Evolutionary conservation across 1,140 invertebrate species (phyloP).

Genomic region (Nymphalis io): DNA sequence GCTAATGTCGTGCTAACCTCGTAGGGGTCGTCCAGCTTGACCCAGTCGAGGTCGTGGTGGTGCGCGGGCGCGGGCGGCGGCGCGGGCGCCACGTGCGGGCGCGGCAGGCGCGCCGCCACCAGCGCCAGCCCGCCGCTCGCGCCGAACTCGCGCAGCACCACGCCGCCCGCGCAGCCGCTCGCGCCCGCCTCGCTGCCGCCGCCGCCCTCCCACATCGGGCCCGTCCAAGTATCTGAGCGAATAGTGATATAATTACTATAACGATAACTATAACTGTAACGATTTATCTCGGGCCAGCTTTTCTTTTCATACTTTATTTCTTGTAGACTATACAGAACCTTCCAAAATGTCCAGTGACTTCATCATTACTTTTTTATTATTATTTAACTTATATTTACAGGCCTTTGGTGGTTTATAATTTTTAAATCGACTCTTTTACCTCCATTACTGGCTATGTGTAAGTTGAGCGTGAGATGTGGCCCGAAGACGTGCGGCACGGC

Average conservation of each 20-base stretch:
- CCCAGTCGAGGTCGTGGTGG: constrained; percentile 84
- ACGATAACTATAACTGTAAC: no score
- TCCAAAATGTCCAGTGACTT: no score
- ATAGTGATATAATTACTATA: no score
- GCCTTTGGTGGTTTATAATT: no score
- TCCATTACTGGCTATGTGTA: constrained; percentile 62
- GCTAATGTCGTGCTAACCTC: no score
- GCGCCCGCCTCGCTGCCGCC: constrained; percentile 63
- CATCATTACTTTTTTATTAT: not conserved
- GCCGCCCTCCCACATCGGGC: constrained; percentile 48
- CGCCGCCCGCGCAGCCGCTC: constrained; percentile 85
- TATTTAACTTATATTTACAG: not conserved
- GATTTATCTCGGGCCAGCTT: no score
- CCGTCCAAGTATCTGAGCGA: constrained; percentile 45
- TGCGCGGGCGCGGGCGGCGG: constrained; percentile 79
- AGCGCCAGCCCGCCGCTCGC: constrained; percentile 92
- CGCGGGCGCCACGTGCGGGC: constrained; percentile 88
- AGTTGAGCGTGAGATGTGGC: constrained; percentile 67
- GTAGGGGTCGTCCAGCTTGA: constrained; percentile 82
- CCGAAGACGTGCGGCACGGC: constrained; percentile 69
- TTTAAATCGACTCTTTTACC: constrained; percentile 42
- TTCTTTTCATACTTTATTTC: no score
- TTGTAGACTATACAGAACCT: no score
- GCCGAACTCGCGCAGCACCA: constrained; percentile 90
- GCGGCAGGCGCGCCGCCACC: constrained; percentile 91